A percentile compares a stretch with the other conserved stretches of the same genome.
These are phyloP conservation scores for Drosophila niveifrons DNA, from an alignment of 2,888 invertebrate genomes.

Conservation along the genomic window DNA sequence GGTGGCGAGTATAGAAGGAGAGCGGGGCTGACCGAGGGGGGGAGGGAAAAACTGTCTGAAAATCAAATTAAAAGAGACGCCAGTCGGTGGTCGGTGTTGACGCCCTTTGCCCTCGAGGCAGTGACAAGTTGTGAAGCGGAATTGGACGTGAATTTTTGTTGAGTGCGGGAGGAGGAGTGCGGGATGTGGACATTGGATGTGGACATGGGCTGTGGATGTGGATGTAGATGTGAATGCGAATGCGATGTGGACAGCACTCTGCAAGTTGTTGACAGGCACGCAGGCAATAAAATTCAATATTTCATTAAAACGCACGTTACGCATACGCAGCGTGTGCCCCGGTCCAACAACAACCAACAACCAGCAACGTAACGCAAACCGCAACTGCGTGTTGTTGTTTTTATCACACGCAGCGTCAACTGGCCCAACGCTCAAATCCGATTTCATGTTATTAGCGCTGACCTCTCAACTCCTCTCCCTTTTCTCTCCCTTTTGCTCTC, in stretches of 20 bases:
- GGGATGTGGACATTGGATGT: constrained; percentile 3
- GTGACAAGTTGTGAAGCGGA: constrained; percentile 78
- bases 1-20: constrained; percentile 2
- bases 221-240: constrained; percentile 3
- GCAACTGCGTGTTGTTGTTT: constrained; percentile 67
- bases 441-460: constrained; percentile 75
- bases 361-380: constrained; percentile 56
- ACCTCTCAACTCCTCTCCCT: neutral
- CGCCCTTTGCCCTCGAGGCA: constrained; percentile 70
- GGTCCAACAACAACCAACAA: constrained; percentile 21
- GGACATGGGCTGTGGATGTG: constrained; percentile 12
- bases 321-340: constrained; percentile 76
- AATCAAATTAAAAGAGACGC: constrained; percentile 77
- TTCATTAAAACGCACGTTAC: constrained; percentile 82
- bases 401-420: constrained; percentile 77
- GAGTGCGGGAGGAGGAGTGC: constrained; percentile 14
- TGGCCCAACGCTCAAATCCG: constrained; percentile 72
- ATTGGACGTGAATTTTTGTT: constrained; percentile 17
- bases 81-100: constrained; percentile 36
- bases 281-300: constrained; percentile 84
- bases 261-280: constrained; percentile 83
- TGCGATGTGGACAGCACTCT: constrained; percentile 36
- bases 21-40: neutral
- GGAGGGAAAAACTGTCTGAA: constrained; percentile 53
- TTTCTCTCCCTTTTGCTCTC: constrained; percentile 3